These are phyloP conservation scores for Xenops minutus DNA, from an alignment of 2,797 vertebrate genomes.

Conservation along the genomic window DNA sequence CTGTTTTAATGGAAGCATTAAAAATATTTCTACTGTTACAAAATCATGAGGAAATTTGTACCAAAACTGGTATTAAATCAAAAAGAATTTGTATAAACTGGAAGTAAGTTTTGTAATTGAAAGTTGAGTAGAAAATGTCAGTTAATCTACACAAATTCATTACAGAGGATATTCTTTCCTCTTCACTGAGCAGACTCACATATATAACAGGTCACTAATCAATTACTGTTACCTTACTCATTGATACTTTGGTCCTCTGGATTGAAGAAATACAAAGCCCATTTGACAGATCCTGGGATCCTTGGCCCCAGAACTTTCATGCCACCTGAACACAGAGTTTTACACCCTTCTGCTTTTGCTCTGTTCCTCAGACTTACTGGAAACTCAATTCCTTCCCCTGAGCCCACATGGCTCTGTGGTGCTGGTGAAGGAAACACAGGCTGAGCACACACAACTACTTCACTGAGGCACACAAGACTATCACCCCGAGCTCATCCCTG, in stretches of 20 bases:
- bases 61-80: background rate
- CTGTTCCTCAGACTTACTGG: background rate
- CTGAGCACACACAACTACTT: background rate
- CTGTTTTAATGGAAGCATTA: background rate
- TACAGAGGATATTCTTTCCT: background rate
- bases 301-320: background rate
- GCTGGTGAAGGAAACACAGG: background rate
- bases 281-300: background rate
- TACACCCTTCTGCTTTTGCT: background rate
- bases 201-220: background rate
- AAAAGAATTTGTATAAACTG: background rate
- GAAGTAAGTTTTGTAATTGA: background rate
- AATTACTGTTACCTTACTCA: background rate
- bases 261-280: background rate
- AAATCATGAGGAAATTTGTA: background rate
- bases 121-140: background rate
- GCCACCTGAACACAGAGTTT: background rate
- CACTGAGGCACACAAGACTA: rapidly evolving
- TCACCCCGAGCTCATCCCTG: rapidly evolving
- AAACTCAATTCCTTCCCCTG: rapidly evolving
- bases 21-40: background rate
- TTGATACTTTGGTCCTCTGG: background rate
- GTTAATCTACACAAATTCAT: background rate
- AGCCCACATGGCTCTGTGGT: background rate
- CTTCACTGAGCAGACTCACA: background rate